Evolutionary conservation across 1,140 invertebrate genomes (phyloP).

Genomic region (Sarcophaga bullata): DNA sequence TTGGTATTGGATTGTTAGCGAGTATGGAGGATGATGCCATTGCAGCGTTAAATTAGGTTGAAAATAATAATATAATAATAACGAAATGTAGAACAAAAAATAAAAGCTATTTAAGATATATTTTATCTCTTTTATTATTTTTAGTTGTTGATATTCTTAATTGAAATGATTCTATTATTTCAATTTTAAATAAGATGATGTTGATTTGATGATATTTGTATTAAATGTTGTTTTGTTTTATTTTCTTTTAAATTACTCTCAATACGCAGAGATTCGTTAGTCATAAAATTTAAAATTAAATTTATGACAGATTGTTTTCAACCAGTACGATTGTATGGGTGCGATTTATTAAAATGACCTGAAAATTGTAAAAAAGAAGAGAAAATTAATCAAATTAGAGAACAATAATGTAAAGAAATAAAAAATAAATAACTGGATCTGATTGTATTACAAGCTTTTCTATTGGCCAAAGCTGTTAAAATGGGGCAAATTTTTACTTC

Average conservation of each 20-base stretch:
- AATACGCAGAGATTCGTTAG: slow-evolving; percentile 3
- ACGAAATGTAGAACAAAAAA: slow-evolving; percentile 25
- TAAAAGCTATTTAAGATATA: background rate
- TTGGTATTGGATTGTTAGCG: slow-evolving; percentile 61
- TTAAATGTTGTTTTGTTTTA: background rate
- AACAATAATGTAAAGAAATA: background rate
- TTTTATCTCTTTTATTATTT: background rate
- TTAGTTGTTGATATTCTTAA: background rate
- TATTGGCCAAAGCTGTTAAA: too few species aligned
- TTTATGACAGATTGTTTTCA: background rate
- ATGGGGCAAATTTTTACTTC: too few species aligned
- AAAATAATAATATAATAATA: background rate
- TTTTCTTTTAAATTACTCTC: slow-evolving; percentile 15
- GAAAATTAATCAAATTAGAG: background rate
- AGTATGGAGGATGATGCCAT: slow-evolving; percentile 64
- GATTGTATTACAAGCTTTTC: too few species aligned
- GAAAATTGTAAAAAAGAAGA: background rate
- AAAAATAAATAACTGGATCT: too few species aligned
- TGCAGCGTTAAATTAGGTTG: slow-evolving; percentile 42
- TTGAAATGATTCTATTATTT: slow-evolving; percentile 25
- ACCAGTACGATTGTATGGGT: background rate
- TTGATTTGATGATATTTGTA: background rate
- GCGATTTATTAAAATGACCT: slow-evolving; percentile 14
- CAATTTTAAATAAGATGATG: slow-evolving; percentile 14
- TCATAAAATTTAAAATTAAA: background rate